These are phyloP conservation scores for Campylorhamphus procurvoides DNA, from an alignment of 2,113 vertebrate genomes.

Conservation along the genomic window DNA sequence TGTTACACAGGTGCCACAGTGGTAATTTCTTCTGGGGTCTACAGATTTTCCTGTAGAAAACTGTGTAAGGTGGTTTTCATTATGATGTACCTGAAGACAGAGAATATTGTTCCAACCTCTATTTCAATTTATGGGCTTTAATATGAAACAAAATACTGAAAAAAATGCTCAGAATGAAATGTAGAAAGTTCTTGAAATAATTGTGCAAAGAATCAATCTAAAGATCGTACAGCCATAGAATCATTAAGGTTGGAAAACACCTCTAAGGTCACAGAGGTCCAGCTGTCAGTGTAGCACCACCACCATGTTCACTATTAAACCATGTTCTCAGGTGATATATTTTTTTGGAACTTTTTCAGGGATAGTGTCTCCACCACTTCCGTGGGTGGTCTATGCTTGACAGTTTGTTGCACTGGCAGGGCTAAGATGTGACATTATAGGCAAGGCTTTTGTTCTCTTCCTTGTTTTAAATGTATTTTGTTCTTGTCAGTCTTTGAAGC, in stretches of 20 bases:
- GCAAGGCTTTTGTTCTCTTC: background rate
- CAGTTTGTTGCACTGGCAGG: too few relatives aligned
- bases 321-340: background rate
- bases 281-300: background rate
- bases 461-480: background rate
- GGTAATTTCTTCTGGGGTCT: background rate
- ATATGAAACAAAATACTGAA: background rate
- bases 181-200: background rate
- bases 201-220: background rate
- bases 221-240: background rate
- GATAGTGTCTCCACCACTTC: background rate
- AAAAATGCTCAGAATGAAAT: background rate
- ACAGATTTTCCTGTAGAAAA: too few relatives aligned
- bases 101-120: background rate
- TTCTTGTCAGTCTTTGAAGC: background rate
- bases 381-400: background rate
- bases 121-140: background rate
- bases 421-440: background rate
- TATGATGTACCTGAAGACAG: background rate
- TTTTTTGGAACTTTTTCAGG: background rate
- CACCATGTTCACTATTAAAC: background rate
- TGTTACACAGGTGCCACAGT: accelerated
- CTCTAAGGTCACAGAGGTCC: background rate
- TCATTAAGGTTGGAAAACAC: background rate
- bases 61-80: background rate